Evolutionary conservation across 1,140 invertebrate genomes (phyloP).

Genomic region (Pseudachorutes palmiensis): DNA sequence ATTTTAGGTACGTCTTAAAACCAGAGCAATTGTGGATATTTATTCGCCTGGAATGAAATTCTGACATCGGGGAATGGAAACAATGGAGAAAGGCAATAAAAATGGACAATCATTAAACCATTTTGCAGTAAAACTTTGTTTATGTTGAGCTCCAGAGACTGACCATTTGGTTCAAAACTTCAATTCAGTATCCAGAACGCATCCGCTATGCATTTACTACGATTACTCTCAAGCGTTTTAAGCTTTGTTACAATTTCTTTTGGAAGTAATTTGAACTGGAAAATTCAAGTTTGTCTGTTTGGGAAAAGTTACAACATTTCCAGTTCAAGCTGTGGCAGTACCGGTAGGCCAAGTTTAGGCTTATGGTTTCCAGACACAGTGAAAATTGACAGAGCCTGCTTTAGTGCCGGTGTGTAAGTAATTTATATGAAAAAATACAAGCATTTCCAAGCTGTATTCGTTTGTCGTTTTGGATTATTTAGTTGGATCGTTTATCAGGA

Average conservation of each 20-base stretch:
- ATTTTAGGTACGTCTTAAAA: too few relatives aligned
- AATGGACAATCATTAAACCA: too few relatives aligned
- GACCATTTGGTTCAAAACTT: too few relatives aligned
- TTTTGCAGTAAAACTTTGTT: too few relatives aligned
- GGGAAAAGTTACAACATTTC: conserved; percentile 8
- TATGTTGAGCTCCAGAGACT: too few relatives aligned
- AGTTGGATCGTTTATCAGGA: conserved; percentile 31
- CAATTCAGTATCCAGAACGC: too few relatives aligned
- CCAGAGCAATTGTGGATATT: too few relatives aligned
- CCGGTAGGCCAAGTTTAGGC: conserved; percentile 15
- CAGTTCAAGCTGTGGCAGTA: neutral
- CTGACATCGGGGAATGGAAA: too few relatives aligned
- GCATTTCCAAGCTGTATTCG: neutral
- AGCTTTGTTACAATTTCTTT: neutral
- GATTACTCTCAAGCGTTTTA: too few relatives aligned
- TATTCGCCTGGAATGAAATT: too few relatives aligned
- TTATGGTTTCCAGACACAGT: conserved; percentile 28
- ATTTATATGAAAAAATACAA: neutral
- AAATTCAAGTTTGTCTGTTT: conserved; percentile 24
- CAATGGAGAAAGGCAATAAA: too few relatives aligned
- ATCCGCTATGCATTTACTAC: too few relatives aligned
- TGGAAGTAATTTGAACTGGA: conserved; percentile 18
- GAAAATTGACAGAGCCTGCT: conserved; percentile 22
- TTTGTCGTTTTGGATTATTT: neutral
- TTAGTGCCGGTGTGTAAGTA: conserved; percentile 29